Evolutionary conservation across 2,888 invertebrate genomes (phyloP).

Genomic region (Pherbina coryleti): DNA sequence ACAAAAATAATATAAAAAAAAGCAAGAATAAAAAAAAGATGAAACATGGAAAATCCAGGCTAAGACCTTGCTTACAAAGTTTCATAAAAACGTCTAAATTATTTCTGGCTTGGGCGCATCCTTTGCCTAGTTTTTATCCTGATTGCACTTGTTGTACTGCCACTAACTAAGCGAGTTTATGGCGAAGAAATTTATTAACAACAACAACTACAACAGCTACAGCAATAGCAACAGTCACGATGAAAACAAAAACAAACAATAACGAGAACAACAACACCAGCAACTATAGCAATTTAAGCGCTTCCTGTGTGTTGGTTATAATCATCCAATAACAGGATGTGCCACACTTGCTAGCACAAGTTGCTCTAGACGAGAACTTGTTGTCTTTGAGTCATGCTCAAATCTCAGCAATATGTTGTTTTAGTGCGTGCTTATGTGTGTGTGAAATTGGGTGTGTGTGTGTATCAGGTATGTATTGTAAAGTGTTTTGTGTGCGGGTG

Average conservation of each 20-base stretch:
- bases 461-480: not conserved
- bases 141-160: conserved; percentile 19
- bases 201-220: not conserved
- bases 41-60: no score
- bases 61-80: no score
- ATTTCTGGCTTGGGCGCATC: conserved; percentile 5
- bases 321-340: conserved; percentile 22
- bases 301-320: conserved; percentile 2
- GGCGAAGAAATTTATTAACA: not conserved
- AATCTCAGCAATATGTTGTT: conserved; percentile 12
- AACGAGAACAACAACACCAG: not conserved
- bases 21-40: no score
- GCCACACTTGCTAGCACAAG: not conserved
- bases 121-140: not conserved
- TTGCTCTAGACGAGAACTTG: not conserved
- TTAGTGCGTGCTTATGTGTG: not conserved
- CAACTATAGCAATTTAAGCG: not conserved
- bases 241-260: not conserved
- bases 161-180: conserved; percentile 28
- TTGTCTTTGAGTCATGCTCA: not conserved
- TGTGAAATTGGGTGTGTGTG: not conserved
- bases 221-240: not conserved
- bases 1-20: no score
- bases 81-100: conserved; percentile 22
- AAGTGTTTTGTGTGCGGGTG: not conserved